These are phyloP conservation scores for Alligator mississippiensis DNA, from an alignment of 2,113 vertebrate genomes.

Conservation along the genomic window DNA sequence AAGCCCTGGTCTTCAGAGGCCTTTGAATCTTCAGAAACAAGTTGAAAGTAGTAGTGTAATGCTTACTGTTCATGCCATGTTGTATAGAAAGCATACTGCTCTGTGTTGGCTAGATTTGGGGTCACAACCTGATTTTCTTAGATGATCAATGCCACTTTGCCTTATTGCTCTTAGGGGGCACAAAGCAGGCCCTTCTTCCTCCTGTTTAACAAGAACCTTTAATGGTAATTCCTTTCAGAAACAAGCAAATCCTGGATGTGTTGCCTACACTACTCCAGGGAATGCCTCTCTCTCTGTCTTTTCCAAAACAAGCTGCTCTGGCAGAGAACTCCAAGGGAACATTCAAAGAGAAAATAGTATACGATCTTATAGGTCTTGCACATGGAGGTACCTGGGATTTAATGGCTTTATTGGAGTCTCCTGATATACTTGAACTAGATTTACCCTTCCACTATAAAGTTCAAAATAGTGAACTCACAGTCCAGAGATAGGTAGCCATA, in stretches of 20 bases:
- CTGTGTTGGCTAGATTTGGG: not conserved
- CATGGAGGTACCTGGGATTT: not conserved
- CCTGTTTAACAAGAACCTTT: not conserved
- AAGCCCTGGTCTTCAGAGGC: not conserved
- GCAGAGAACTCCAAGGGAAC: not conserved
- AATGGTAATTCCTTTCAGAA: not conserved
- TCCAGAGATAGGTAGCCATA: not conserved
- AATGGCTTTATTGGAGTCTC: not conserved
- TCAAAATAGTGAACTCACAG: fast-evolving
- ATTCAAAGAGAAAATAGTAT: not conserved
- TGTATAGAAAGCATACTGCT: not conserved
- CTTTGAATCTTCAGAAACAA: not conserved
- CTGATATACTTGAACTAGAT: not conserved
- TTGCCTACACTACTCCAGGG: not conserved
- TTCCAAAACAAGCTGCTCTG: not conserved
- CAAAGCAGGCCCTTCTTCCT: not conserved
- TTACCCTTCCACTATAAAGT: not conserved
- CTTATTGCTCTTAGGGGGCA: not conserved
- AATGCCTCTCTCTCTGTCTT: not conserved
- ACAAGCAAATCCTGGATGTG: not conserved
- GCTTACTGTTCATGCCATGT: not conserved
- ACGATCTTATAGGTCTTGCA: not conserved
- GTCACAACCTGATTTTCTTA: not conserved
- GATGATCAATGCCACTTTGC: not conserved
- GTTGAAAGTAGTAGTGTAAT: fast-evolving